Evolutionary conservation across 2,113 vertebrate species (phyloP).

Genomic region (Poeciliopsis turrubarensis): DNA sequence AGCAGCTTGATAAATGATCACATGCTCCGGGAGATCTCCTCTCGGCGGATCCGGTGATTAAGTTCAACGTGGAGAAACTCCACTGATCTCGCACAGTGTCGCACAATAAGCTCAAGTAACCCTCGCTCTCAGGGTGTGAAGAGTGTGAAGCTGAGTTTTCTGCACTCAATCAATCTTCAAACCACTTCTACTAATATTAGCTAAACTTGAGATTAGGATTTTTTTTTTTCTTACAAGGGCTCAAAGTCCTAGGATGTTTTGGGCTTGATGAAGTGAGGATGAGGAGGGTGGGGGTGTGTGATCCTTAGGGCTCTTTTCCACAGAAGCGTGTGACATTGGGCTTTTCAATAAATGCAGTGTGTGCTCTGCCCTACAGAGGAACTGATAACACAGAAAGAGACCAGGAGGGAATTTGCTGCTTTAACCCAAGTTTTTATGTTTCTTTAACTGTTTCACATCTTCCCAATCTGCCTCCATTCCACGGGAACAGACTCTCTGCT

Average conservation of each 20-base stretch:
- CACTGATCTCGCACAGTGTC: constrained; percentile 41
- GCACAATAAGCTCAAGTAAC: constrained; percentile 8
- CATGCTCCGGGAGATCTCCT: constrained; percentile 73
- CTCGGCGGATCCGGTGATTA: constrained; percentile 74
- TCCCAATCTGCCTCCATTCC: neutral
- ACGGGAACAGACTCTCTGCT: constrained; percentile 3
- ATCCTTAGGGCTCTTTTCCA: constrained; percentile 76
- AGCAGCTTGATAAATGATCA: constrained; percentile 74
- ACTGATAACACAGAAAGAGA: constrained; percentile 75
- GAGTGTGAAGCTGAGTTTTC: neutral
- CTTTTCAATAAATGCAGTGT: constrained; percentile 80
- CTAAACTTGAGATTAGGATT: constrained; percentile 17
- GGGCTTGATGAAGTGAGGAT: constrained; percentile 33
- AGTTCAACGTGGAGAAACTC: constrained; percentile 60
- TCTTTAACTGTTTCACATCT: constrained; percentile 63
- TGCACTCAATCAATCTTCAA: constrained; percentile 11
- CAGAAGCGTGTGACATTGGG: constrained; percentile 79
- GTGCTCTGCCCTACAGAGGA: constrained; percentile 78
- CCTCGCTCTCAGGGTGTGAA: neutral
- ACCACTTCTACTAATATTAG: constrained; percentile 24
- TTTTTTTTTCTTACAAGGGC: neutral
- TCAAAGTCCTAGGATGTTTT: constrained; percentile 15
- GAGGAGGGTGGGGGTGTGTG: constrained; percentile 25
- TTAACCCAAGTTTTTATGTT: constrained; percentile 53
- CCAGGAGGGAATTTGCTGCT: constrained; percentile 69